Conservation (phyloP, 1,140 invertebrate species). For the Hylaeus volcanicus region DNA sequence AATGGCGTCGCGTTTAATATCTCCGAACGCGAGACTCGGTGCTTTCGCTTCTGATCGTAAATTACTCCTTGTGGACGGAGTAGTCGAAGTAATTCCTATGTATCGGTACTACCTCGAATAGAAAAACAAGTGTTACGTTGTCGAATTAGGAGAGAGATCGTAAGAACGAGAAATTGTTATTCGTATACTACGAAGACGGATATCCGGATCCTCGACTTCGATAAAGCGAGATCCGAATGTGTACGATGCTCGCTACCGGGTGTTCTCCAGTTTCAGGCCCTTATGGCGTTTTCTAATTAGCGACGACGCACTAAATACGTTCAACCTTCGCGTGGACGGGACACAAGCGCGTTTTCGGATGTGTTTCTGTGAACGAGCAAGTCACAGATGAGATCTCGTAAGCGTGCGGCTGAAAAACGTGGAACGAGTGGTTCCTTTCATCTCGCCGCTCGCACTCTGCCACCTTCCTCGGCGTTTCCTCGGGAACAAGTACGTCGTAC, state of each 20-base stretch:
- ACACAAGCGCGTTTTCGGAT: neutral
- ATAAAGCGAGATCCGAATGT: slow-evolving; percentile 35
- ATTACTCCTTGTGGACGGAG: too few species aligned
- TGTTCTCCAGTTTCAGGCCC: slow-evolving; percentile 39
- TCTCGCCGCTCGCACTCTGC: slow-evolving; percentile 57
- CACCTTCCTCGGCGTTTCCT: slow-evolving; percentile 8
- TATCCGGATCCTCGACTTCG: slow-evolving; percentile 18
- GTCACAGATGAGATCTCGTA: slow-evolving; percentile 28
- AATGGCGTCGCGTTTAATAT: neutral
- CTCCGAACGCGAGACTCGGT: neutral
- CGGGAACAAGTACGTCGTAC: neutral
- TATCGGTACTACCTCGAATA: too few species aligned
- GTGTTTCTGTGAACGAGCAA: neutral
- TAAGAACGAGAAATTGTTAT: neutral
- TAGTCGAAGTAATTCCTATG: too few species aligned
- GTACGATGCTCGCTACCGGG: slow-evolving; percentile 49
- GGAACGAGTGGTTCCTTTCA: slow-evolving; percentile 58
- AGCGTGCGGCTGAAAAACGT: slow-evolving; percentile 38
- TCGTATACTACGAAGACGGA: neutral
- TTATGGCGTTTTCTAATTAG: slow-evolving; percentile 63
- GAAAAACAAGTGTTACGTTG: too few species aligned
- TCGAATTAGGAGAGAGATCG: neutral
- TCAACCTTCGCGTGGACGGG: slow-evolving; percentile 29
- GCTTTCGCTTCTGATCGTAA: neutral
- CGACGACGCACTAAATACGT: slow-evolving; percentile 58